Conservation (phyloP, 1,140 invertebrate genomes). For the Phortica variegata region DNA sequence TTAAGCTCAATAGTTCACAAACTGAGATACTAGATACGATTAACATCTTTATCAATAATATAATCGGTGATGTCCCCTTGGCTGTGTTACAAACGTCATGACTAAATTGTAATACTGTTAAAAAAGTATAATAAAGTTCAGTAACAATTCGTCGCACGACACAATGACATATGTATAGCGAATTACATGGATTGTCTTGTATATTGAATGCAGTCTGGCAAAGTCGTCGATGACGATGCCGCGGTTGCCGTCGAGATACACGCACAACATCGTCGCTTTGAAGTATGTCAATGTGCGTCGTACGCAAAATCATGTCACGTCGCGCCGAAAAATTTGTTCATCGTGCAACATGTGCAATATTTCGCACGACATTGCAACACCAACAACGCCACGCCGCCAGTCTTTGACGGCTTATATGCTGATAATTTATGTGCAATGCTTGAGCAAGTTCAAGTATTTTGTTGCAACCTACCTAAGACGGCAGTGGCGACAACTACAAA, state of each 20-base stretch:
- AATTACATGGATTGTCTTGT: neutral
- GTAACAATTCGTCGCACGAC: no score
- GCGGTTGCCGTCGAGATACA: neutral
- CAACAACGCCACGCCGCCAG: slow-evolving; percentile 13
- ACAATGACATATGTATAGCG: slow-evolving; percentile 18
- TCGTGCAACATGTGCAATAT: slow-evolving; percentile 44
- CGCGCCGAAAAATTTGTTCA: neutral
- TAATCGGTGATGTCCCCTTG: no score
- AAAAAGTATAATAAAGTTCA: no score
- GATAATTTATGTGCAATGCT: slow-evolving; percentile 45
- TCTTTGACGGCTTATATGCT: slow-evolving; percentile 45
- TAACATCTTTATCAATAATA: no score
- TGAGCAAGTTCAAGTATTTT: no score
- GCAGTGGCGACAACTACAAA: slow-evolving; percentile 6
- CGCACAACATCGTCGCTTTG: slow-evolving; percentile 29
- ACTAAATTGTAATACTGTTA: no score
- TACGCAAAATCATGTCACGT: neutral
- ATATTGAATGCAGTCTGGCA: slow-evolving; percentile 2
- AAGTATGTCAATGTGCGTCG: slow-evolving; percentile 42
- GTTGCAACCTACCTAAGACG: slow-evolving; percentile 27
- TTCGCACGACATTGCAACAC: slow-evolving; percentile 23
- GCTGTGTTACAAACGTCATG: no score
- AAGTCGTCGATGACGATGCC: neutral
- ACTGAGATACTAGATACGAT: no score
- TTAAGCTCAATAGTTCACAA: no score